Base-by-base conservation (phyloP, 2,113 vertebrate genomes). In the Psilopogon haemacephalus region DNA sequence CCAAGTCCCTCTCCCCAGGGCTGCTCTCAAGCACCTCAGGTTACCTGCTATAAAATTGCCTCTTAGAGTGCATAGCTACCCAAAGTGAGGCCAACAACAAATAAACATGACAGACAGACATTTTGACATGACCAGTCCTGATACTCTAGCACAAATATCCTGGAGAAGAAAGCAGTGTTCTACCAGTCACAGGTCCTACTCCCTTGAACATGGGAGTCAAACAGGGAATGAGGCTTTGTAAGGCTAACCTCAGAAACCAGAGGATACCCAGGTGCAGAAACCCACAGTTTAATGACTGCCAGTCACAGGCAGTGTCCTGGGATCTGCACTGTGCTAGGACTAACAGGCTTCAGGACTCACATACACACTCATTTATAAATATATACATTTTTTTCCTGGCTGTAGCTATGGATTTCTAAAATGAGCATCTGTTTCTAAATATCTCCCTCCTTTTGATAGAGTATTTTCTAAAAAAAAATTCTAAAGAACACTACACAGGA, bases 201-300 rank as follows among this genome's bases (percentile, higher is more conserved):
- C 30, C 46, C 28, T n/a, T 60, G 17, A 92, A 84, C 30, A 9
- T 8, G 3, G 10, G 48, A 55, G 8, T 18, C 28, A 75, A 62
- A 82, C 74, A 54, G 40, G 8, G 21, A 84, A 80, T 33, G 38
- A 30, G 44, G 26, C 50, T 55, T 90, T 65, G n/a, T n/a, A 90
- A 84, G 30, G 70, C 16, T 48, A 89, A 52, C 76, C 73, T 26
- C 40, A 90, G 56, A 95, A 88, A 96, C 62, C 58, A 91, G 32
- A 44, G 27, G 26, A 72, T 0, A 6, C 40, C 54, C 46, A 55
- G 24, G 37, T 32, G 27, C 27, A 89, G 32, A 79, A 74, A 79
- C 6, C 33, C 42, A 56, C 26, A 37, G 13, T 72, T 84, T 75
- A 68, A 79, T 33, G 59, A 52, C 50, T 50, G 52, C 62, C 52